Percentiles rank a stretch among this genome's conserved stretches.
Evolutionary conservation across 2,888 invertebrate genomes (phyloP).

Genomic region (Andrena fulva): DNA sequence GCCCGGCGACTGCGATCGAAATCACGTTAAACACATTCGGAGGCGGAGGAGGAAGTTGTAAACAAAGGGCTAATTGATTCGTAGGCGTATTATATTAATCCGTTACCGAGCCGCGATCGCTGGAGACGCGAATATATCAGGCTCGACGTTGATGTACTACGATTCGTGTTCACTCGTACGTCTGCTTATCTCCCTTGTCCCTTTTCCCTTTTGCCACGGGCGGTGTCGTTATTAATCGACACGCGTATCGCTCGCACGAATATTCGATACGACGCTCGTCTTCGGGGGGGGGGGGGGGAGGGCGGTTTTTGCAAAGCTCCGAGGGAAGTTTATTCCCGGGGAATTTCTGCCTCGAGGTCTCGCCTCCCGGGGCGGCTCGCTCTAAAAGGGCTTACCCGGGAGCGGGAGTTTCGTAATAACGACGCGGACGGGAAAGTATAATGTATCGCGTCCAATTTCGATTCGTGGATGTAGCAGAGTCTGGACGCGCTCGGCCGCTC

Average conservation of each 20-base stretch:
- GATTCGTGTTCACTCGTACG: conserved; percentile 19
- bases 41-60: background rate
- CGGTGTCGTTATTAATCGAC: conserved; percentile 26
- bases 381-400: conserved; percentile 1
- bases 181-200: conserved; percentile 20
- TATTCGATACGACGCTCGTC: background rate
- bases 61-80: conserved; percentile 30
- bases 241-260: background rate
- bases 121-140: conserved; percentile 10
- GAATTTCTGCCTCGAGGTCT: background rate
- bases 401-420: conserved; percentile 23
- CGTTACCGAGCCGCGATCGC: background rate
- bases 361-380: background rate
- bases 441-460: conserved; percentile 47
- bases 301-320: background rate
- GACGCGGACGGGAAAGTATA: background rate
- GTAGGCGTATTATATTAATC: conserved; percentile 14
- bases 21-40: background rate
- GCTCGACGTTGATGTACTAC: conserved; percentile 40
- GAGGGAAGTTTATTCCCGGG: background rate
- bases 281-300: too few relatives aligned
- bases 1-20: background rate
- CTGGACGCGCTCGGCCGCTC: conserved; percentile 10
- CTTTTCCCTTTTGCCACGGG: background rate
- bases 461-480: background rate